Percentiles rank a stretch among this genome's conserved stretches.
Evolutionary conservation across 2,888 invertebrate species (phyloP).

Genomic region (Lasioglossum pauxillum): DNA sequence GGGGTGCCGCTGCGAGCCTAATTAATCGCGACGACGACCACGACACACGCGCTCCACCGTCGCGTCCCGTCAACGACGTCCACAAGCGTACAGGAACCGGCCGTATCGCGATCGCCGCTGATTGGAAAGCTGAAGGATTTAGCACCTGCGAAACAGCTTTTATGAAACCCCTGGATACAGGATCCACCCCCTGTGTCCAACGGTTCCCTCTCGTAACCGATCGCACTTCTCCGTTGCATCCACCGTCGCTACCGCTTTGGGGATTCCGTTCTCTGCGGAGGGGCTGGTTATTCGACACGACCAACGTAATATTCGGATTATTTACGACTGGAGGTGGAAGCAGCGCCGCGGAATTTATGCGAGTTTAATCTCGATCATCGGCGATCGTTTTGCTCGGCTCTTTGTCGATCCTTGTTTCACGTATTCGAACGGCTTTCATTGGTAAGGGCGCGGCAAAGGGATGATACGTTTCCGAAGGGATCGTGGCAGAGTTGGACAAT

Average conservation of each 20-base stretch:
- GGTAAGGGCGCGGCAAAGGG: not conserved
- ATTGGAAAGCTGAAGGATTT: conserved; percentile 70
- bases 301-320: conserved; percentile 62
- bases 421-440: not conserved
- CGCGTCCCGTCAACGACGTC: not conserved
- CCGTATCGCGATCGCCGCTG: conserved; percentile 42
- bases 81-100: not conserved
- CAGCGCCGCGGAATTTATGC: conserved; percentile 39
- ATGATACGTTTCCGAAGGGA: not conserved
- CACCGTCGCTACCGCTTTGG: conserved; percentile 8
- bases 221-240: conserved; percentile 48
- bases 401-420: not conserved
- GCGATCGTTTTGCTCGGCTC: conserved; percentile 21
- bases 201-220: conserved; percentile 11
- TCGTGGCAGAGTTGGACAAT: not conserved
- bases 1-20: conserved; percentile 59
- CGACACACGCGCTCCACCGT: not conserved
- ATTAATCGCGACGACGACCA: conserved; percentile 60
- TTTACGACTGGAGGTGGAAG: conserved; percentile 45
- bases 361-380: conserved; percentile 44
- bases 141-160: conserved; percentile 59
- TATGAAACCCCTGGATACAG: conserved; percentile 51
- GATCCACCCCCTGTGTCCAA: not conserved
- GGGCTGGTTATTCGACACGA: conserved; percentile 26
- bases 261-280: conserved; percentile 22